Percentiles rank a stretch among this genome's conserved stretches.
Evolutionary conservation across 1,140 invertebrate genomes (phyloP).

Genomic region (Bombus haemorrhoidalis): DNA sequence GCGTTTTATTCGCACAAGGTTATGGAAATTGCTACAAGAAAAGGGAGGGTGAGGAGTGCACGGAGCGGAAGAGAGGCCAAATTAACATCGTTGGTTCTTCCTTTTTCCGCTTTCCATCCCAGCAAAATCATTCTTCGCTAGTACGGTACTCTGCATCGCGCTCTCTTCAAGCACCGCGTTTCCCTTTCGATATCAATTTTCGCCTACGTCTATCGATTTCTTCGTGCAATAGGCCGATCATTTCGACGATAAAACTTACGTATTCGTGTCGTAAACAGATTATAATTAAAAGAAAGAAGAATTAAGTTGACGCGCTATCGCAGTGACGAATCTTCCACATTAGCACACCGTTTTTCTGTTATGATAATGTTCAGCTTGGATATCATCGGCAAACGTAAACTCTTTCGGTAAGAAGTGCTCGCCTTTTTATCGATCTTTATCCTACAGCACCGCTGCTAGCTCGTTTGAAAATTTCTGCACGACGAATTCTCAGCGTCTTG

Average conservation of each 20-base stretch:
- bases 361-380: not conserved
- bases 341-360: conserved; percentile 11
- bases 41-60: conserved; percentile 57
- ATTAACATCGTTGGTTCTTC: conserved; percentile 8
- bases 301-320: not conserved
- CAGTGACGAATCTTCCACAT: not conserved
- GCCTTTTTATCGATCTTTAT: conserved; percentile 1
- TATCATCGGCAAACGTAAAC: not conserved
- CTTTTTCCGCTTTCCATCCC: too few species aligned
- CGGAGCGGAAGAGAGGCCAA: conserved; percentile 50
- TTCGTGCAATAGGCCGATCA: not conserved
- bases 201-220: not conserved
- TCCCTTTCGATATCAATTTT: fast-evolving
- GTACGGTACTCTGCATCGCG: not conserved
- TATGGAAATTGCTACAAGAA: conserved; percentile 65
- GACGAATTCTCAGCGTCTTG: not conserved
- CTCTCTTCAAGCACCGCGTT: not conserved
- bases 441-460: not conserved
- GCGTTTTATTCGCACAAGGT: conserved; percentile 54
- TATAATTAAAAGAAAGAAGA: conserved; percentile 10
- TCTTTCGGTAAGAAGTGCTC: not conserved
- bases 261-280: not conserved
- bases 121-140: not conserved
- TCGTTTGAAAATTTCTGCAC: not conserved
- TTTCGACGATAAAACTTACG: not conserved